A percentile compares a stretch with the other conserved stretches of the same genome.
Evolutionary conservation across 2,888 invertebrate species (phyloP).

Genomic region (Unio pictorum): DNA sequence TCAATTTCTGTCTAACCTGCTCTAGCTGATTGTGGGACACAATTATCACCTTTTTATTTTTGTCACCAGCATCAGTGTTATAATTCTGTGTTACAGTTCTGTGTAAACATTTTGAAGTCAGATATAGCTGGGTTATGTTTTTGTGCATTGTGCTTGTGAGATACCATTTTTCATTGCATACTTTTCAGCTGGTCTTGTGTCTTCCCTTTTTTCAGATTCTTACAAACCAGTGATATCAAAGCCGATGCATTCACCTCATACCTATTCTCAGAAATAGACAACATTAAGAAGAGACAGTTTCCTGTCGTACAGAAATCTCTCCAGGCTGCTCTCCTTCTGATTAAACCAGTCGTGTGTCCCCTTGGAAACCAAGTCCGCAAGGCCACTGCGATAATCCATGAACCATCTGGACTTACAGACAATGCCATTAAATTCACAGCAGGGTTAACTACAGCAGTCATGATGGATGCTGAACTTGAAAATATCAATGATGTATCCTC

Average conservation of each 20-base stretch:
- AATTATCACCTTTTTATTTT: too few relatives aligned
- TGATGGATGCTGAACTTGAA: constrained; percentile 88
- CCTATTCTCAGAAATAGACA: constrained; percentile 79
- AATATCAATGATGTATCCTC: constrained; percentile 83
- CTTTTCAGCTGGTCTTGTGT: too few relatives aligned
- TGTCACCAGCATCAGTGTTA: too few relatives aligned
- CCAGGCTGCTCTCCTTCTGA: constrained; percentile 50
- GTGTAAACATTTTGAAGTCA: too few relatives aligned
- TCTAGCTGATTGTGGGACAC: too few relatives aligned
- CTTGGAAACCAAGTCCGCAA: constrained; percentile 54
- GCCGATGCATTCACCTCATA: constrained; percentile 87
- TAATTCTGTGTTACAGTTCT: too few relatives aligned
- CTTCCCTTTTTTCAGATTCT: constrained; percentile 56
- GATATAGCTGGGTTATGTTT: too few relatives aligned
- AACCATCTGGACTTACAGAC: constrained; percentile 87
- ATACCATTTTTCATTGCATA: too few relatives aligned
- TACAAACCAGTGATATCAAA: constrained; percentile 75
- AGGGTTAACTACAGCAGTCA: constrained; percentile 89
- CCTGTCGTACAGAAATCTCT: constrained; percentile 51
- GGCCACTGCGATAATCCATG: constrained; percentile 78
- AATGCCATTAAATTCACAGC: constrained; percentile 92
- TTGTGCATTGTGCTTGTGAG: too few relatives aligned
- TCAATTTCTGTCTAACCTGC: too few relatives aligned
- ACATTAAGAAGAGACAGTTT: constrained; percentile 55
- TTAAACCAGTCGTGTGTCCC: constrained; percentile 41